Evolutionary conservation across 2,888 invertebrate genomes (phyloP).

Genomic region (Sabatieria punctata): DNA sequence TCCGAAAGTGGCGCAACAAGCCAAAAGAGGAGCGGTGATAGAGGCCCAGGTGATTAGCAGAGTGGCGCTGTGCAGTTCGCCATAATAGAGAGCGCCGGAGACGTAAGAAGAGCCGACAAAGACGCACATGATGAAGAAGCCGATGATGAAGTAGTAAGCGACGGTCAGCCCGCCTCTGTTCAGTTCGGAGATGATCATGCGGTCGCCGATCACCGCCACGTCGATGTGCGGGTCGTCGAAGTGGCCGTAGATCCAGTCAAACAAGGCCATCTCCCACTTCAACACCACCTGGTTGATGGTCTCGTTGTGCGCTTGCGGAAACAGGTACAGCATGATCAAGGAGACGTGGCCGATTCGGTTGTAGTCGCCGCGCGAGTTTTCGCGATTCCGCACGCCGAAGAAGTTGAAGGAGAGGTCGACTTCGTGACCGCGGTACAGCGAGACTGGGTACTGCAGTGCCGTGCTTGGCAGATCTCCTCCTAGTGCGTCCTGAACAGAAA

Average conservation of each 20-base stretch:
- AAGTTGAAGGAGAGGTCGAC: too few relatives aligned
- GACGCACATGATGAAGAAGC: constrained; percentile 8
- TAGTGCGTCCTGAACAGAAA: too few relatives aligned
- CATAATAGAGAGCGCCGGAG: constrained; percentile 6
- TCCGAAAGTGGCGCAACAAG: constrained; percentile 12
- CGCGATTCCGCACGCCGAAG: too few relatives aligned
- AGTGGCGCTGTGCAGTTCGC: constrained; percentile 2
- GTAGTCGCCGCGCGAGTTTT: too few relatives aligned
- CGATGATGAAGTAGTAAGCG: constrained; percentile 10
- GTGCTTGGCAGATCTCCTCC: too few relatives aligned
- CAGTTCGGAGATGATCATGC: constrained; percentile 12
- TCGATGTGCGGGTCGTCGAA: constrained; percentile 3
- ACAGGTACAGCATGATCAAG: too few relatives aligned
- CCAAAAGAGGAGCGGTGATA: constrained; percentile 11
- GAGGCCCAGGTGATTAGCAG: constrained; percentile 7
- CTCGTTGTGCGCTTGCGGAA: too few relatives aligned
- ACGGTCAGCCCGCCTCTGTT: constrained; percentile 11
- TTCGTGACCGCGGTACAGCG: too few relatives aligned
- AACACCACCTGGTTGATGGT: too few relatives aligned
- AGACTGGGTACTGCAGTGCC: too few relatives aligned
- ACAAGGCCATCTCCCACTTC: constrained; percentile 8
- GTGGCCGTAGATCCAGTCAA: constrained; percentile 7
- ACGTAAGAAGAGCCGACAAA: constrained; percentile 9
- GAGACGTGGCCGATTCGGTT: too few relatives aligned
- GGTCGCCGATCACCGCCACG: constrained; percentile 12